These are phyloP conservation scores for Tetraneura akinire DNA, from an alignment of 1,140 invertebrate genomes.

Conservation along the genomic window DNA sequence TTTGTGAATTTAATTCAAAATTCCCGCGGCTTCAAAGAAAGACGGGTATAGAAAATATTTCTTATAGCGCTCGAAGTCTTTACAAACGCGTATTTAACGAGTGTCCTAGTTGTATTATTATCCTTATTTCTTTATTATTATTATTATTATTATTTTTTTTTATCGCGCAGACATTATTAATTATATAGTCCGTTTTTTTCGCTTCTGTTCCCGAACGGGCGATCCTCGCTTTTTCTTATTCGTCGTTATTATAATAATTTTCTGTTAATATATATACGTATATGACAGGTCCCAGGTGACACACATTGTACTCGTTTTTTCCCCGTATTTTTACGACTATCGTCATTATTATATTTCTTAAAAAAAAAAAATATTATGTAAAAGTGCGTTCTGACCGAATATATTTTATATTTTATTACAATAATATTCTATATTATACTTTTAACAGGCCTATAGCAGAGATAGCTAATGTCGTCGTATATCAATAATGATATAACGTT, in stretches of 20 bases:
- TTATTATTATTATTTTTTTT: no score
- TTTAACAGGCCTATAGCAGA: no score
- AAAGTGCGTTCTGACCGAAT: background rate
- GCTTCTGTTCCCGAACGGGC: conserved; percentile 12
- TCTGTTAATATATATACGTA: conserved; percentile 1
- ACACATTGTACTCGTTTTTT: conserved; percentile 27
- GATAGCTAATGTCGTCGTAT: no score
- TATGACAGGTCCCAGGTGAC: conserved; percentile 38
- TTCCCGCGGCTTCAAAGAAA: no score
- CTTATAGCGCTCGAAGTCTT: background rate
- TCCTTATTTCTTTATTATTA: no score
- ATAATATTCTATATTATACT: background rate
- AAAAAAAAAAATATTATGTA: background rate
- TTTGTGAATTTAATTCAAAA: background rate
- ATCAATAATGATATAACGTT: no score
- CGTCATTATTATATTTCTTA: conserved; percentile 14
- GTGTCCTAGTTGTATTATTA: background rate
- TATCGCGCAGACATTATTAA: conserved; percentile 32
- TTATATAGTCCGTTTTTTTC: conserved; percentile 32
- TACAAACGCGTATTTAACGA: background rate
- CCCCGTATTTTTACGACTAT: background rate
- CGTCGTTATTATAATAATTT: conserved; percentile 18
- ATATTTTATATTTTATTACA: no score
- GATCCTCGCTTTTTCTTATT: conserved; percentile 32
- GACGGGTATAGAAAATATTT: conserved; percentile 27